These are phyloP conservation scores for Liparis tanakae DNA, from an alignment of 2,797 vertebrate genomes.

Conservation along the genomic window DNA sequence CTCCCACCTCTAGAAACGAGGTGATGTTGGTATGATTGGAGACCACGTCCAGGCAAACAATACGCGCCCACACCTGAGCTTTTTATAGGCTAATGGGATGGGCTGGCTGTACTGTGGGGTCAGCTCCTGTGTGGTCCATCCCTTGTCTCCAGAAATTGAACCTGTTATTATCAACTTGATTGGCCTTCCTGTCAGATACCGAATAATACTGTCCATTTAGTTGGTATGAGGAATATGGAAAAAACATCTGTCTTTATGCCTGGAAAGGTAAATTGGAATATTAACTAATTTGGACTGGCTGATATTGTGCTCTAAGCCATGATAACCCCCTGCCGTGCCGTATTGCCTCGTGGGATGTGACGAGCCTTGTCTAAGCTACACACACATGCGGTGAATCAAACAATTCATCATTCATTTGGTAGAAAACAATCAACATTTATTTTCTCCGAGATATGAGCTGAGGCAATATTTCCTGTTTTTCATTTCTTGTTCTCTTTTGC, in stretches of 20 bases:
- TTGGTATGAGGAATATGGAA: constrained; percentile 31
- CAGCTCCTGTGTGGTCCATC: constrained; percentile 57
- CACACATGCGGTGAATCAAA: constrained; percentile 24
- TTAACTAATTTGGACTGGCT: constrained; percentile 33
- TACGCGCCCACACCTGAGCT: constrained; percentile 74
- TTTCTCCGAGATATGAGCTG: too few relatives aligned
- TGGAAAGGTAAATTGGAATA: constrained; percentile 40
- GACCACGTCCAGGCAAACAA: constrained; percentile 75
- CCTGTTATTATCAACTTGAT: constrained; percentile 70
- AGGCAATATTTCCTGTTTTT: constrained; percentile 31
- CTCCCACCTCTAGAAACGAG: constrained; percentile 71
- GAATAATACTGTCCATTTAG: constrained; percentile 61
- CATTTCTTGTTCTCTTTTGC: too few relatives aligned
- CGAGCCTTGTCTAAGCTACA: constrained; percentile 15
- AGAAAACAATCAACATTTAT: constrained; percentile 10
- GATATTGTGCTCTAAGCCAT: constrained; percentile 18
- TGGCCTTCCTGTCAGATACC: constrained; percentile 57
- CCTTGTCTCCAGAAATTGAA: constrained; percentile 56
- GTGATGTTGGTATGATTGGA: constrained; percentile 76
- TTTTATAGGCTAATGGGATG: constrained; percentile 82
- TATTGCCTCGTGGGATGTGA: constrained; percentile 34
- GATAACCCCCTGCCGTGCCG: constrained; percentile 25
- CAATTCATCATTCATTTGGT: constrained; percentile 17
- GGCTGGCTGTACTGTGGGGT: constrained; percentile 61
- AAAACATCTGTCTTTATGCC: constrained; percentile 30